A percentile compares a stretch with the other conserved stretches of the same genome.
phyloP scores from a whole-genome alignment of 1,140 invertebrate species.

The Chironomus striatipennis region DNA sequence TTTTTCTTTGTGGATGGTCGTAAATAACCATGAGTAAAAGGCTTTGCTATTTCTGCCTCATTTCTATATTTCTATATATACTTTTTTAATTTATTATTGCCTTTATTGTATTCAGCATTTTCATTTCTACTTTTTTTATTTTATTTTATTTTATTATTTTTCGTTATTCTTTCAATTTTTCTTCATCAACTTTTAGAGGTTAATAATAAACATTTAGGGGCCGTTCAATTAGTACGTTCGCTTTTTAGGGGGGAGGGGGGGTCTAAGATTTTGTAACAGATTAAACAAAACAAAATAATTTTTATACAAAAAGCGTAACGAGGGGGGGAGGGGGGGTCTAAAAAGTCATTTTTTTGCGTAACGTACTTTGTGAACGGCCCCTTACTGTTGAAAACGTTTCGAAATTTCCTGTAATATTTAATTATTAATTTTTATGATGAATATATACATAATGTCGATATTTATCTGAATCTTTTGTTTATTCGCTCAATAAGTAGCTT shows the following conservation, averaged over 20 bases:
- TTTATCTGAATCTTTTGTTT: constrained; percentile 7
- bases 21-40: constrained; percentile 17
- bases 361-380: no score
- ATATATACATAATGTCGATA: constrained; percentile 11
- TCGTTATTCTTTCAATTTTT: background rate
- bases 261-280: no score
- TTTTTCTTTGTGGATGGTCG: background rate
- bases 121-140: no score
- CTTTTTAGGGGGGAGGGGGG: no score
- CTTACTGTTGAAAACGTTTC: background rate
- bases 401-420: constrained; percentile 21
- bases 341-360: no score
- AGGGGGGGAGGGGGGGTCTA: no score
- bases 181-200: background rate
- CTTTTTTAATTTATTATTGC: constrained; percentile 15
- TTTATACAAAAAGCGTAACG: no score
- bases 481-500: background rate
- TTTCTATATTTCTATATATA: background rate
- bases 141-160: background rate
- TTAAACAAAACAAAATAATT: no score
- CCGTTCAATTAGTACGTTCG: no score
- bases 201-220: background rate
- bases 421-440: constrained; percentile 20
- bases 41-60: background rate
- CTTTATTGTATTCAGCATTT: background rate